Evolutionary conservation across 2,888 invertebrate species (phyloP), one percentile per base, ranked within the genome.

Genomic region (Tetranychus truncatus): DNA sequence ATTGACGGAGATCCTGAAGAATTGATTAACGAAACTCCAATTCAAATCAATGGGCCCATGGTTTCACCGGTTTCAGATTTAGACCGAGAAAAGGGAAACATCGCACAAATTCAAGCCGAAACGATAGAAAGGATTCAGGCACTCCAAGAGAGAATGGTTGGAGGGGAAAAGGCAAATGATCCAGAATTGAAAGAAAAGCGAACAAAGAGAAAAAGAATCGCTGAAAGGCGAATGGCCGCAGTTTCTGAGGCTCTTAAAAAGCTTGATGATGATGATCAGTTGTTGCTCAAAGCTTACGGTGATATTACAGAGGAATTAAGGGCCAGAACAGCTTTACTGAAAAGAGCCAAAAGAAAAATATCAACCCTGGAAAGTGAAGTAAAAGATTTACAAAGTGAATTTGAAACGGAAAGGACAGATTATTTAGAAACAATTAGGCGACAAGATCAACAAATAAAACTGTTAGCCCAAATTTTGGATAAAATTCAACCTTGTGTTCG

Each of bases 391-490:
- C 90, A 90, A 80, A 86, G 88, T 11, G 91, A 91, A 83, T 91
- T 91, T 82, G 89, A 91, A 82, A 84, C 87, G 75, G 91, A 91
- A 81, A 84, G 91, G 1, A 87, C 89, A n/a, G 91, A 91, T 81
- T 91, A 91, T 81, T 82, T 92, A 78, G 91, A 91, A 80, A 89
- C 90, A 0, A 90, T 91, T 55, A 84, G 91, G 21, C 86, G 87
- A 78, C 88, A 90, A 80, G 89, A 90, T 76, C 86, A 87, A 78
- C 87, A 88, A 79, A 81, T 89, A 34, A 88, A 88, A 81, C 84
- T 91, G 71, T 82, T 88, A 78, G 86, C 87, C 75, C 87, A 87
- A 80, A 85, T 89, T n/a, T 81, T 87, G 4, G 87, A 87, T 45
- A 88, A 87, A 82, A 85, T 90, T 6, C 86, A 88, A 74, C 88